Evolutionary conservation across 2,113 vertebrate genomes (phyloP).

Genomic region (Nothobranchius furzeri): DNA sequence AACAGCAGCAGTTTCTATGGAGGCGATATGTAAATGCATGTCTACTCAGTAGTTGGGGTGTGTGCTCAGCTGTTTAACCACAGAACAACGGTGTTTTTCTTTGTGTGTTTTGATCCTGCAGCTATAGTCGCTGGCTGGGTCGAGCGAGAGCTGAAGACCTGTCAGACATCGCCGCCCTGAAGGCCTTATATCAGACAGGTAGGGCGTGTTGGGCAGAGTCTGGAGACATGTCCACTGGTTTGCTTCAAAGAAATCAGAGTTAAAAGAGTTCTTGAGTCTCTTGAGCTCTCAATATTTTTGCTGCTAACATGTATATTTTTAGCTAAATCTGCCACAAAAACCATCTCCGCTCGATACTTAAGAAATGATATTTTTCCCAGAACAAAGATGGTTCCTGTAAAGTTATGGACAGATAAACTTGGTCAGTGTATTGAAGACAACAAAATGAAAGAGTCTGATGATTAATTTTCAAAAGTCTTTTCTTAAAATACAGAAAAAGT

Average conservation of each 20-base stretch:
- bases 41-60: not conserved
- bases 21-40: not conserved
- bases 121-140: constrained; percentile 96
- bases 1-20: not conserved
- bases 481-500: no score
- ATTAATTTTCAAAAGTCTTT: no score
- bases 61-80: not conserved
- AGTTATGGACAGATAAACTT: no score
- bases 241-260: no score
- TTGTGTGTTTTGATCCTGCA: constrained; percentile 63
- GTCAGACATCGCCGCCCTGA: constrained; percentile 95
- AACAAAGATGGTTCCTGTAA: no score
- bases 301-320: no score
- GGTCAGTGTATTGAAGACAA: no score
- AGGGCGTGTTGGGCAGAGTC: not conserved
- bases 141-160: constrained; percentile 95
- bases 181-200: constrained; percentile 98
- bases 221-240: not conserved
- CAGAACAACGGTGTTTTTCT: not conserved
- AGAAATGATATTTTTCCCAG: not conserved
- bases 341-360: not conserved
- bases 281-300: no score
- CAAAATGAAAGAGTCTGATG: no score
- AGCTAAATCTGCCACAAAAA: not conserved
- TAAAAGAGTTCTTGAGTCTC: no score